Conservation (phyloP, 1,140 invertebrate species). For the Eriocheir sinensis region DNA sequence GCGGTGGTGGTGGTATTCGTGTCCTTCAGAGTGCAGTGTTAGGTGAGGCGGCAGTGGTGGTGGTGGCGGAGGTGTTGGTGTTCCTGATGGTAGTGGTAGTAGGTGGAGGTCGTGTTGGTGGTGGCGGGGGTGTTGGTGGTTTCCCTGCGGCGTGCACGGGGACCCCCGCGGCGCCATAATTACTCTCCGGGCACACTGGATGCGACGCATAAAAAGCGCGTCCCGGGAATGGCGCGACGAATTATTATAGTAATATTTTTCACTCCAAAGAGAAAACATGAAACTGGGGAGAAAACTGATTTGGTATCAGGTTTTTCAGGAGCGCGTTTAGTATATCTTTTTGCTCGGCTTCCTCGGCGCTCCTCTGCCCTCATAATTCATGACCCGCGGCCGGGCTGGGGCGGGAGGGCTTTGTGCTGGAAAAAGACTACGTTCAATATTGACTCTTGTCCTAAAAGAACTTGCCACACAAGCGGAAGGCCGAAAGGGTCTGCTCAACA, state of each 20-base stretch:
- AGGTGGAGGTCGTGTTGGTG: no score
- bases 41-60: no score
- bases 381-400: not conserved
- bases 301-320: not conserved
- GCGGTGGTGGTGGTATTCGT: not conserved
- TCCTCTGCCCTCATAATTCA: not conserved
- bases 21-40: no score
- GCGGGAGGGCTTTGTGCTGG: not conserved
- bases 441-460: not conserved
- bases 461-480: not conserved
- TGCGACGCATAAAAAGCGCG: not conserved
- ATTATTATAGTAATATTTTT: constrained; percentile 4
- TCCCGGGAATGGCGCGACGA: not conserved
- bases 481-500: no score
- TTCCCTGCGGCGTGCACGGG: not conserved
- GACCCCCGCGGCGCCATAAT: not conserved
- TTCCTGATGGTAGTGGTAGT: no score
- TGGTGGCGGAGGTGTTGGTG: no score
- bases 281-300: constrained; percentile 9
- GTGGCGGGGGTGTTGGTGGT: not conserved
- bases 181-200: not conserved
- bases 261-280: not conserved
- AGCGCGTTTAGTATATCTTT: not conserved
- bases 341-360: not conserved
- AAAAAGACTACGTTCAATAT: not conserved